Base-by-base conservation (phyloP, 1,140 invertebrate genomes). In the Drosophila aff. region DNA sequence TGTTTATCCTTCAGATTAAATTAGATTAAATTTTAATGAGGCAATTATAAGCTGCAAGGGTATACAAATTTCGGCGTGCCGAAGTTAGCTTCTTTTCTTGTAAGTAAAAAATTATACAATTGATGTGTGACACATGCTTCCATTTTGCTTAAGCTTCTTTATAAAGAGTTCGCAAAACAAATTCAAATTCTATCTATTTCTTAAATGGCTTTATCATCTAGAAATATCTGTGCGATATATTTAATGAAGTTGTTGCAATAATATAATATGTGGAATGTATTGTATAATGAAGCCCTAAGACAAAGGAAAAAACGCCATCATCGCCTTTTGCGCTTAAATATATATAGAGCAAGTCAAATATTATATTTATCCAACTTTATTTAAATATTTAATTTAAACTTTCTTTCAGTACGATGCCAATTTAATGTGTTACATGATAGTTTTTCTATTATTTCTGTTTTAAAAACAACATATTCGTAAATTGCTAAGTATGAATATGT, bases 181-280 rank as follows among this genome's bases (percentile, higher is more conserved):
- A 38, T 15, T 23, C 3, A 47, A 26, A 49, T 26, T 26, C 7
- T 26, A 16, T 55, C 8, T 55, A 10, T 38, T 38, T 23, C 1
- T 36, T 31, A 2, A 50, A 53, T 53, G 31, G 13, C 31, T 36
- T 55, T 55, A 6, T 18, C 16, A 23, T 38, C 21, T 38, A 23
- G 8, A 23, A 55, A 38, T 21, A 16, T 23, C 18, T 38, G 33
- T 55, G 52, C 33, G 21, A 23, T 55, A 55, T 38, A 36, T 53
- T 53, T 36, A 55, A 55, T 55, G 18, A 55, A 16, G 33, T 55
- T 36, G 18, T 55, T 55, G 21, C 33, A 55, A 23, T 16, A n/a
- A 55, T 23, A 38, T 38, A 23, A 55, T 23, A 55, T 55, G 52
- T 55, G 15, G 33, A 38, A 38, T 55, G 13, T 23, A 38, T 21